Conservation (phyloP, 2,797 vertebrate genomes). For the Pangasius larnaudii region DNA sequence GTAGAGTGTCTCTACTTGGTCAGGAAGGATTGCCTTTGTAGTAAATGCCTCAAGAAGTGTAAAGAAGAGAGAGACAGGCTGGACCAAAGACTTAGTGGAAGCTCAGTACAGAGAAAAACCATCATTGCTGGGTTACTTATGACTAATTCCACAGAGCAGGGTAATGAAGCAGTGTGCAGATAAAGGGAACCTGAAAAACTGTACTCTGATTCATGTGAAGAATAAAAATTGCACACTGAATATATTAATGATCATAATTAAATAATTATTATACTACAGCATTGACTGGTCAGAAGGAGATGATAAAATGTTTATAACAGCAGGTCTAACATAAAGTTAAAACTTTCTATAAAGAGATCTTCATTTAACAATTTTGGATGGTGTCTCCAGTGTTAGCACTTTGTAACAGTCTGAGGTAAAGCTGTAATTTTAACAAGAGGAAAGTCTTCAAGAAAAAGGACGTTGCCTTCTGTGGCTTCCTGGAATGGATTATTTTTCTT, state of each 20-base stretch:
- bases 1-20: constrained; percentile 78
- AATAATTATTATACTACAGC: background rate
- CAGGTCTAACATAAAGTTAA: background rate
- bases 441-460: background rate
- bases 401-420: no score
- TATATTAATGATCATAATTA: background rate
- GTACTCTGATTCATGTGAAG: background rate
- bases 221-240: background rate
- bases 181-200: background rate
- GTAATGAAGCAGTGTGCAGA: constrained; percentile 67
- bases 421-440: no score
- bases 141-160: constrained; percentile 75
- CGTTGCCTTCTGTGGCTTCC: background rate
- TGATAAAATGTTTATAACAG: background rate
- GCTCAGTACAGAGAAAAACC: constrained; percentile 36
- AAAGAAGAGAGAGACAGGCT: constrained; percentile 71
- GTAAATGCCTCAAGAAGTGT: constrained; percentile 74
- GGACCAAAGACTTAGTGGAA: constrained; percentile 56
- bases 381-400: no score
- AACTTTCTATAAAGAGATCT: background rate
- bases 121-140: constrained; percentile 70
- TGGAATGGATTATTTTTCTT: background rate
- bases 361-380: background rate
- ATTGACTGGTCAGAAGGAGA: background rate
- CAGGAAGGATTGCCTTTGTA: constrained; percentile 78